Base-by-base conservation (phyloP, 2,113 vertebrate species). In the Myotis davidii region DNA sequence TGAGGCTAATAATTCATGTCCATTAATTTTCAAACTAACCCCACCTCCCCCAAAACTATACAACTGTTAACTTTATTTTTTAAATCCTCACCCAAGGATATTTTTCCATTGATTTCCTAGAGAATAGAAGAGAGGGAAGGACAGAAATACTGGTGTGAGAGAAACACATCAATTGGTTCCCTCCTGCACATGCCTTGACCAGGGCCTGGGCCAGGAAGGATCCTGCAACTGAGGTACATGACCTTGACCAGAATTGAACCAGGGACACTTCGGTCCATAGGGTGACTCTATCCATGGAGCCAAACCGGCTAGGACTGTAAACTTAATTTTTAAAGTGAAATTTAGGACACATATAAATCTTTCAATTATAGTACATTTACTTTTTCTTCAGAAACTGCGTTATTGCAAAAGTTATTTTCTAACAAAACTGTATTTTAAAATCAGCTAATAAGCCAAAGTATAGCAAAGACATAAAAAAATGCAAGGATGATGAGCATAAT, bases 21-120 rank as follows among this genome's bases (percentile, higher is more conserved):
- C n/a, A 89, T 25, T 92, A 85, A 87, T 16, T 56, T 97, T 78
- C 27, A 82, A 94, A 94, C 50, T 27, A 86, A 85, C 37, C 56
- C 7, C 2, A 8, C 13, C 81, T 56, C 32, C 25, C 34, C 52
- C 5, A 1, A 72, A 89, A 65, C 72, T 56, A 87, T n/a, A 18
- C 29, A 92, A 94, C 42, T 37, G 11, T 78, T 82, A 78, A 74
- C 25, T 91, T 88, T 67, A 14, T 32, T 65, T 64, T 64, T 61
- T 29, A 29, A 29, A 65, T 65, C 61, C 61, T 65, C 61, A 65
- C 27, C 25, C 61, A 14, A 65, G 27, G 29, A 32, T 16, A 65
- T 65, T 65, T 65, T 65, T 11, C 61, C 61, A 65, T 32, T 65
- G 11, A 29, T 32, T 65, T 29, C 29, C 29, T 32, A 65, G 59